Evolutionary conservation across 92 coral and sea anemone genomes (phyloP).

Genomic region (Scolanthus callimorphus): DNA sequence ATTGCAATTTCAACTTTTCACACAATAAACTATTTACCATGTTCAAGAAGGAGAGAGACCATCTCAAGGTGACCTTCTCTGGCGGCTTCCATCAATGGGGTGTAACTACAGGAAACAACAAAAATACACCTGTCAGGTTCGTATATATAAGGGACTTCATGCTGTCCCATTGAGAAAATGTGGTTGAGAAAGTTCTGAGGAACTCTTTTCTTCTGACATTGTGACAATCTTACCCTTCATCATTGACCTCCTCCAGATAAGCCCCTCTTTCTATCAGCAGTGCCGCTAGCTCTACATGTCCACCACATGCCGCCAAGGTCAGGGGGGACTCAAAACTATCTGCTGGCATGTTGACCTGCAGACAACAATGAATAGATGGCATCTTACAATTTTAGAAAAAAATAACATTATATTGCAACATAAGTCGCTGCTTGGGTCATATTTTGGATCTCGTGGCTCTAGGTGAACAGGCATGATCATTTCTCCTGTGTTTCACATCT

Average conservation of each 20-base stretch:
- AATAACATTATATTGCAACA: too few species aligned
- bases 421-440: too few species aligned
- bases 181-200: background rate
- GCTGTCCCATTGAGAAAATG: background rate
- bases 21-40: constrained; percentile 57
- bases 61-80: constrained; percentile 98
- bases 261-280: constrained; percentile 94
- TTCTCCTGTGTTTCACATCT: too few species aligned
- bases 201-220: background rate
- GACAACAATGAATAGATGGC: too few species aligned
- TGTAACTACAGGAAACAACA: constrained; percentile 52
- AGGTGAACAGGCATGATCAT: too few species aligned
- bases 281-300: constrained; percentile 97
- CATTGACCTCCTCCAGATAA: constrained; percentile 94
- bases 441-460: too few species aligned
- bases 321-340: constrained; percentile 98
- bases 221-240: constrained; percentile 99
- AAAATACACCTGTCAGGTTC: too few species aligned
- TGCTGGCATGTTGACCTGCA: constrained; percentile 99
- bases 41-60: constrained; percentile 92
- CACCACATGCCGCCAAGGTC: constrained; percentile 99
- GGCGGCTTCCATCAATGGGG: constrained; percentile 98
- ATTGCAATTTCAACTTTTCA: too few species aligned
- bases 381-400: too few species aligned
- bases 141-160: too few species aligned